Evolutionary conservation across 2,113 vertebrate species (phyloP).

Genomic region (Poeciliopsis prolifica): DNA sequence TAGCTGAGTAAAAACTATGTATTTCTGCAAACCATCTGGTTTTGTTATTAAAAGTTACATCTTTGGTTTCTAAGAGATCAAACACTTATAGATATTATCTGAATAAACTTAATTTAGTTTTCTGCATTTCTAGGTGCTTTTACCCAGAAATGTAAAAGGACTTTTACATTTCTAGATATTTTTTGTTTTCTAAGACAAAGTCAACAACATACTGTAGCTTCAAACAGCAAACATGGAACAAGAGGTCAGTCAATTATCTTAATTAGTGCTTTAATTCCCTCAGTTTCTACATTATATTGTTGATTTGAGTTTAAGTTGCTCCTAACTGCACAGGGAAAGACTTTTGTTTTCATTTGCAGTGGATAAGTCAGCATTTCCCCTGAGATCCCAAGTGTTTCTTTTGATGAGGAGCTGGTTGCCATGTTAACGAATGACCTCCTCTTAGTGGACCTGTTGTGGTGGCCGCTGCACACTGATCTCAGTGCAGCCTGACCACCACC

Average conservation of each 20-base stretch:
- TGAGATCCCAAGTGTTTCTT: slow-evolving; percentile 7
- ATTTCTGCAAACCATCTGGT: not conserved
- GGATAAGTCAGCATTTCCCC: not conserved
- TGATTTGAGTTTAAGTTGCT: not conserved
- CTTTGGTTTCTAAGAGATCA: not conserved
- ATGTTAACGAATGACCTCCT: slow-evolving; percentile 16
- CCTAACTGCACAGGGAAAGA: not conserved
- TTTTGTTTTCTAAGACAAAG: not conserved
- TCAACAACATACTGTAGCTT: not conserved
- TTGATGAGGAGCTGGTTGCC: slow-evolving; percentile 14
- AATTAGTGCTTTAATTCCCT: not conserved
- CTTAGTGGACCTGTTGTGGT: slow-evolving; percentile 15
- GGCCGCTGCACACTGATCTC: slow-evolving; percentile 34
- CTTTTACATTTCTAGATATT: not conserved
- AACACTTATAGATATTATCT: not conserved
- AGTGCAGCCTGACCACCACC: slow-evolving; percentile 39
- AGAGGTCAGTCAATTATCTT: not conserved
- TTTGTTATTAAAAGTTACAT: not conserved
- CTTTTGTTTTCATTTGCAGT: slow-evolving; percentile 3
- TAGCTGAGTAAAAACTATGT: too few species aligned
- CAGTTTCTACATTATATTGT: not conserved
- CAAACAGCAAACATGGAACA: not conserved
- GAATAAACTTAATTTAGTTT: not conserved
- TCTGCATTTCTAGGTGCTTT: not conserved
- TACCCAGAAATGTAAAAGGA: not conserved